These are phyloP conservation scores for Sebastes trivittatus DNA, from an alignment of 2,797 vertebrate species.

Conservation along the genomic window DNA sequence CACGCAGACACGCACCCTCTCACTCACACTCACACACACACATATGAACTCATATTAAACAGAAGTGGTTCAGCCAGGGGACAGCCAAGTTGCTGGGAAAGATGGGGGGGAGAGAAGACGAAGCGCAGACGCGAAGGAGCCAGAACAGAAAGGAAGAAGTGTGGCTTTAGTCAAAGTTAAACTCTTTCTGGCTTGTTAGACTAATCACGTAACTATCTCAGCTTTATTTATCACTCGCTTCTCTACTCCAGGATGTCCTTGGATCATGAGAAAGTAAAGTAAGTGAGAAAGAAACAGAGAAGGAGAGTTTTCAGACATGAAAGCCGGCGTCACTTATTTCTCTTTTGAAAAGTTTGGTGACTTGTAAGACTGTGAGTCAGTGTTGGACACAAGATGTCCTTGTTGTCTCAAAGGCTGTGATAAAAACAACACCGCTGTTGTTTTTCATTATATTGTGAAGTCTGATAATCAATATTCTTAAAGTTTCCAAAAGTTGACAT, in stretches of 20 bases:
- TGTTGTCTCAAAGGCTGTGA: slow-evolving; percentile 11
- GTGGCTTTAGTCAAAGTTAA: slow-evolving; percentile 63
- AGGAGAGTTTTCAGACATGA: slow-evolving; percentile 2
- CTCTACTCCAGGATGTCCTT: slow-evolving; percentile 49
- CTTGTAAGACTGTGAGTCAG: background rate
- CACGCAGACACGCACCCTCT: background rate
- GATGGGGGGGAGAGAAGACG: slow-evolving; percentile 40
- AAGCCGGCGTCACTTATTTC: background rate
- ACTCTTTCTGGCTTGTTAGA: slow-evolving; percentile 46
- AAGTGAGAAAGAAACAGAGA: slow-evolving; percentile 3
- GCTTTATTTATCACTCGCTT: slow-evolving; percentile 48
- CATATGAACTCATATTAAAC: slow-evolving; percentile 51
- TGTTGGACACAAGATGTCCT: slow-evolving; percentile 3
- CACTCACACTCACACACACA: background rate
- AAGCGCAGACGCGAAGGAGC: slow-evolving; percentile 34
- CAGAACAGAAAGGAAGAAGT: slow-evolving; percentile 39
- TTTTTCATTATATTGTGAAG: background rate
- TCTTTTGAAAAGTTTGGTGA: background rate
- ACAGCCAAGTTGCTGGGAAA: slow-evolving; percentile 63
- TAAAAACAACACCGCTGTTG: background rate
- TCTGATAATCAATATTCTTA: background rate
- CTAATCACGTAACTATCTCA: slow-evolving; percentile 55
- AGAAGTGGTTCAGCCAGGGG: slow-evolving; percentile 70
- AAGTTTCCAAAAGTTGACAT: background rate
- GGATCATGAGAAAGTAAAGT: slow-evolving; percentile 30